Conservation (phyloP, 2,888 invertebrate species). For the Scaptomyza polygonia region DNA sequence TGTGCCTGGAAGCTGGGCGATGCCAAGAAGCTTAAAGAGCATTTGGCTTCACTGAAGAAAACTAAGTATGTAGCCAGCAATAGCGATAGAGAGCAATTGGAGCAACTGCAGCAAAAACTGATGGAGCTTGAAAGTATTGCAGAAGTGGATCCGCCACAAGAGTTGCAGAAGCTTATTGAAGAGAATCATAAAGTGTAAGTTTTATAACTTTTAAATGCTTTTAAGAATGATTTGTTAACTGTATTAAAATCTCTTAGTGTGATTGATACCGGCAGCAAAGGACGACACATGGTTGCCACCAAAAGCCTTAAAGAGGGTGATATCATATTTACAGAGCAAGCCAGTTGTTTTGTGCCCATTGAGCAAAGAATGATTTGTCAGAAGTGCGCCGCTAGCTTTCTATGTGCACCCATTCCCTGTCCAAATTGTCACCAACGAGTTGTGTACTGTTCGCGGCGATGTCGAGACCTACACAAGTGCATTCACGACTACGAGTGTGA, state of each 20-base stretch:
- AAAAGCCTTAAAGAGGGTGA: conserved; percentile 88
- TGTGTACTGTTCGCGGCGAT: conserved; percentile 88
- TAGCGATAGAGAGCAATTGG: too few species aligned
- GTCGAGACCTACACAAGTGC: conserved; percentile 85
- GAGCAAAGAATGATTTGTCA: conserved; percentile 87
- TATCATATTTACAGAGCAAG: conserved; percentile 91
- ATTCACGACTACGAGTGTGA: conserved; percentile 91
- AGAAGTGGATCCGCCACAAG: neutral
- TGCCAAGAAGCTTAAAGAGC: conserved; percentile 34
- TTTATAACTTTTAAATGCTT: neutral
- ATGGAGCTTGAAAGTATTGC: neutral
- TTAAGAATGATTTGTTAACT: neutral
- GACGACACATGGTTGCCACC: conserved; percentile 85
- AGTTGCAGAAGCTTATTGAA: neutral
- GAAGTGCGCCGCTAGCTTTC: conserved; percentile 88
- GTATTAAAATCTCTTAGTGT: conserved; percentile 21
- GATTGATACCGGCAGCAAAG: conserved; percentile 21
- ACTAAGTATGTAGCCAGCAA: too few species aligned
- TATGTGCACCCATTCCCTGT: conserved; percentile 89
- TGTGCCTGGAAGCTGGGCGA: conserved; percentile 68
- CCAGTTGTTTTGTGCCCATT: conserved; percentile 91
- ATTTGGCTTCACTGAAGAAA: conserved; percentile 42
- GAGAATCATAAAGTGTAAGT: conserved; percentile 39
- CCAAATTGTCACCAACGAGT: conserved; percentile 87
- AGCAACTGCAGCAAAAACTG: conserved; percentile 45